Base-by-base conservation (phyloP, 2,113 vertebrate genomes). In the Noctilio leporinus region DNA sequence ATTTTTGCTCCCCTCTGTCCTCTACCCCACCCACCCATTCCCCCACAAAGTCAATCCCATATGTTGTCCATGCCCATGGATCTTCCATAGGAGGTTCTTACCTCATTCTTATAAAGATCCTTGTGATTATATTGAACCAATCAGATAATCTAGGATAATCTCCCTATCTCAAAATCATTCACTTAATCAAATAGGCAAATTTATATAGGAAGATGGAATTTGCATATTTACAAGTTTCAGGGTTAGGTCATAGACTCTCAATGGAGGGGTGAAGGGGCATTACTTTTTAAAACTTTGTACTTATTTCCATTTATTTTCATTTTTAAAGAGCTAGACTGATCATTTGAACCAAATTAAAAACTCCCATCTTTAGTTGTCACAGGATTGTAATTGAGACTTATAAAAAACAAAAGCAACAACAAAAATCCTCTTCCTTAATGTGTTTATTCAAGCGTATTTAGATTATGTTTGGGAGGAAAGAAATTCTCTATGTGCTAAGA, bases 251-350 rank as follows among this genome's bases (percentile, higher is more conserved):
- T 6, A 3, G 11, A 55, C 30, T 17, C 22, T 73, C 38, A 2
- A 4, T 47, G 14, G 43, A 0, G 15, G 28, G 26, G 4, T 2
- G 43, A 1, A 20, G 19, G 26, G 3, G 5, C 33, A 45, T 85
- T 77, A 77, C 53, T 86, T 35, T 55, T 28, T 55, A 86, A 3
- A 7, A 7, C 49, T 88, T 40, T 17, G 11, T 67, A 72, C 10
- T 81, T 40, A 64, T 33, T 64, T 45, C 15, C 38, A 86, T 43
- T 75, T 57, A 70, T 38, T 57, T 82, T 82, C 62, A 90, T 45
- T 85, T 93, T 84, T 80, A 35, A 92, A 94, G 45, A 89, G n/a
- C 40, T 82, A 89, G 16, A 38, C 26, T 90, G 55, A 57, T 91
- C 22, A 43, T 75, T 82, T 77, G 64, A 86, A 75, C 20, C 69